Evolutionary conservation across 2,797 vertebrate genomes (phyloP), one percentile per base, ranked within the genome.

Genomic region (Myotis pilosus): DNA sequence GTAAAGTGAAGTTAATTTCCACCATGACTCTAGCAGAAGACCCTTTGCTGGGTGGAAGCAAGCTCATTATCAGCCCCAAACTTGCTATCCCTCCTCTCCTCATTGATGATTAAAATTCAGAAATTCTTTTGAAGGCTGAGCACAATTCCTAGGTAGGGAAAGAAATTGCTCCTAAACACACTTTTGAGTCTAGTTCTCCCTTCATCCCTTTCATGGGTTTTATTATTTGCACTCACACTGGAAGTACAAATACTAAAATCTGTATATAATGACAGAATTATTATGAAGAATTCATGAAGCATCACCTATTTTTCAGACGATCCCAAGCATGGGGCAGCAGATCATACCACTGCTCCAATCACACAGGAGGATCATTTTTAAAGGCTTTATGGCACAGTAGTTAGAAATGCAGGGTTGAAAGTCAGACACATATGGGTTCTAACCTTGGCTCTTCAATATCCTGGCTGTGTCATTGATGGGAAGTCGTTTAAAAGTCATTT

Each of bases 401-500:
- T 86, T 89, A 96, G 85, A 97, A 94, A 94, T 10, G 2, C 78
- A 87, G 78, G 36, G 93, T 10, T 96, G 44, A 75, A 97, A 96
- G 74, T 82, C 95, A 93, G 66, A 89, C 20, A 81, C 60, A 87
- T 76, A 87, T 81, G 81, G 83, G 80, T 94, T 89, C 86, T 80
- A 96, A 81, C 80, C 66, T 91, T 84, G 76, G 83, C 41, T 95
- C 72, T 95, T 96, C 79, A 47, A 80, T 87, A 89, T 94, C 83
- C 79, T 87, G 82, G 53, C 44, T 93, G 62, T 93, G 60, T 74
- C 89, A 94, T 1, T 89, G 83, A 92, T 69, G 53, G 38, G 80
- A 94, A 95, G 84, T 96, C 82, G 79, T 91, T 95, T 94, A 88
- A 91, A 95, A 96, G 88, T 96, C 86, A 96, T 87, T 94, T 96